phyloP scores from a whole-genome alignment of 2,797 vertebrate species.

The Xerus rutilus region DNA sequence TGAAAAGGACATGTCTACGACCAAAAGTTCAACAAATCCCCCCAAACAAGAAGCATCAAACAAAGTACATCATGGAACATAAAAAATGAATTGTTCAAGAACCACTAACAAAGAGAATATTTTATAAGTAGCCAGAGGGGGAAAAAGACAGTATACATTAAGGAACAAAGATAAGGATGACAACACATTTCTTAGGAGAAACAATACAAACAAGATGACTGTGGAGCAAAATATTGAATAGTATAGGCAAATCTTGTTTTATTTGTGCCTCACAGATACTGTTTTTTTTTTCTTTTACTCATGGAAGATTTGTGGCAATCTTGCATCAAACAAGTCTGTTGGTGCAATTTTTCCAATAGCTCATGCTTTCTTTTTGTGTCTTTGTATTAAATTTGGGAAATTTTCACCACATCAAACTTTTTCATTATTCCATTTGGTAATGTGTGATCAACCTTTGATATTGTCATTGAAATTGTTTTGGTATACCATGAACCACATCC shows the following conservation, averaged over 20 bases:
- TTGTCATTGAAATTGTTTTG: neutral
- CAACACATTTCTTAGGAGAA: too few species aligned
- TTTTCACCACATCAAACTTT: neutral
- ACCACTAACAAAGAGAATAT: neutral
- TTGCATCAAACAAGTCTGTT: neutral
- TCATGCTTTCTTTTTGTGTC: neutral
- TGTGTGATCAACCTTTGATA: neutral
- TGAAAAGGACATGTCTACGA: neutral
- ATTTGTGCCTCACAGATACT: too few species aligned
- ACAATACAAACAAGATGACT: too few species aligned
- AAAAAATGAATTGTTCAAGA: neutral
- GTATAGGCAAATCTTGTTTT: too few species aligned
- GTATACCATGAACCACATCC: neutral
- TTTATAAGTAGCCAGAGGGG: neutral
- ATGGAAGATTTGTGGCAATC: neutral
- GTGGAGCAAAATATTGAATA: too few species aligned
- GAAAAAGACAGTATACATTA: too few species aligned
- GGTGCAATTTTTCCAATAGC: neutral
- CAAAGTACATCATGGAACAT: neutral
- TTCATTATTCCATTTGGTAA: neutral
- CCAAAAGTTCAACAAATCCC: neutral
- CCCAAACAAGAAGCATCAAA: neutral
- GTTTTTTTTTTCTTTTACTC: too few species aligned
- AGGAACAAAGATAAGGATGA: neutral
- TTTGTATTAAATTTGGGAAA: neutral